A percentile compares a stretch with the other conserved stretches of the same genome.
phyloP scores from a whole-genome alignment of 2,113 vertebrate genomes.

The Seriola quinqueradiata region DNA sequence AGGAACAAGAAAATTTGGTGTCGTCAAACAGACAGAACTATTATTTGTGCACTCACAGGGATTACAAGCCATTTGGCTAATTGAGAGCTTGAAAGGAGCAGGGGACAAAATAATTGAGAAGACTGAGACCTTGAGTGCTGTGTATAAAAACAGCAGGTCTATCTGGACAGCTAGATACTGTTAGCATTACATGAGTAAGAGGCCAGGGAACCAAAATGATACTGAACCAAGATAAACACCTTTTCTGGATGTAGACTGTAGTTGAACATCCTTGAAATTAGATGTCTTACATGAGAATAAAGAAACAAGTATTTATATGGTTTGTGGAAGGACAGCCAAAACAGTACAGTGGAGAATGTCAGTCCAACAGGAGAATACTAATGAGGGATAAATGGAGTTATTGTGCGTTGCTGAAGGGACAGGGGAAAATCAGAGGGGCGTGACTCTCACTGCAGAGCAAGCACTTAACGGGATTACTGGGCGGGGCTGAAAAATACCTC shows the following conservation, averaged over 20 bases:
- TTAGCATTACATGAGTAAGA: background rate
- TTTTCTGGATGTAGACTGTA: background rate
- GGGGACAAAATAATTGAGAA: slow-evolving; percentile 46
- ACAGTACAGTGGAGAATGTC: slow-evolving; percentile 52
- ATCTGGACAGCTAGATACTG: background rate
- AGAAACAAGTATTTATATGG: background rate
- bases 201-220: background rate
- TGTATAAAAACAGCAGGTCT: slow-evolving; percentile 20
- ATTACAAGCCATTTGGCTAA: slow-evolving; percentile 71
- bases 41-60: slow-evolving; percentile 36
- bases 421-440: slow-evolving; percentile 57
- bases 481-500: slow-evolving; percentile 61
- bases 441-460: slow-evolving; percentile 71
- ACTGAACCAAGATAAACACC: background rate
- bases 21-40: slow-evolving; percentile 33
- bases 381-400: slow-evolving; percentile 74
- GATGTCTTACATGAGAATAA: background rate
- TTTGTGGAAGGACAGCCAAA: slow-evolving; percentile 32
- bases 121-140: background rate
- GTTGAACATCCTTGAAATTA: background rate
- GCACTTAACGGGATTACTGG: slow-evolving; percentile 84
- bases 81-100: slow-evolving; percentile 60
- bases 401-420: slow-evolving; percentile 59
- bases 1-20: slow-evolving; percentile 15
- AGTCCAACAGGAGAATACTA: slow-evolving; percentile 73